Evolutionary conservation across 2,797 vertebrate species (phyloP).

Genomic region (Falco rusticolus): DNA sequence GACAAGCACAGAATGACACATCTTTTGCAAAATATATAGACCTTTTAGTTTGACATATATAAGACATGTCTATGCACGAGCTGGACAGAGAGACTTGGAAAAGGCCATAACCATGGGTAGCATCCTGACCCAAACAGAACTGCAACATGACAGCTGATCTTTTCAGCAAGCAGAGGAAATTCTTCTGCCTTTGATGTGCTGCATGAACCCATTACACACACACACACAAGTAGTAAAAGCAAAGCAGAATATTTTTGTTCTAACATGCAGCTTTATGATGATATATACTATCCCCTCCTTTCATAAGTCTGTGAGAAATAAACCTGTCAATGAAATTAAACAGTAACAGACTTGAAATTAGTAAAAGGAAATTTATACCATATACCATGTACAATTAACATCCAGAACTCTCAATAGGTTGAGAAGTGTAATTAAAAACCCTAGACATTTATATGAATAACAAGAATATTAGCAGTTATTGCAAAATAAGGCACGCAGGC

Average conservation of each 20-base stretch:
- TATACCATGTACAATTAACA: not conserved
- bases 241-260: not conserved
- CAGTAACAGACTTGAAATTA: not conserved
- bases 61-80: not conserved
- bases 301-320: not conserved
- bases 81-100: not conserved
- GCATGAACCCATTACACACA: not conserved
- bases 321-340: conserved; percentile 1
- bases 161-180: not conserved
- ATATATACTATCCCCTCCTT: not conserved
- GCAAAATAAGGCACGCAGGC: not conserved
- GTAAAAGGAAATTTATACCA: not conserved
- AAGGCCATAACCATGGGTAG: not conserved
- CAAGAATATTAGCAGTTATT: not conserved
- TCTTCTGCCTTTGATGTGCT: not conserved
- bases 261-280: not conserved
- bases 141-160: not conserved
- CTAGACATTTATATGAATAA: not conserved
- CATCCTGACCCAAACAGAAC: not conserved
- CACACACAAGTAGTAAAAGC: not conserved
- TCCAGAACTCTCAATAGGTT: not conserved
- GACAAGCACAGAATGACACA: not conserved
- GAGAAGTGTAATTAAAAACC: not conserved
- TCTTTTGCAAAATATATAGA: not conserved
- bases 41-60: not conserved